A percentile compares a stretch with the other conserved stretches of the same genome.
Evolutionary conservation across 2,113 vertebrate species (phyloP).

Genomic region (Haplotaxodon microlepis): DNA sequence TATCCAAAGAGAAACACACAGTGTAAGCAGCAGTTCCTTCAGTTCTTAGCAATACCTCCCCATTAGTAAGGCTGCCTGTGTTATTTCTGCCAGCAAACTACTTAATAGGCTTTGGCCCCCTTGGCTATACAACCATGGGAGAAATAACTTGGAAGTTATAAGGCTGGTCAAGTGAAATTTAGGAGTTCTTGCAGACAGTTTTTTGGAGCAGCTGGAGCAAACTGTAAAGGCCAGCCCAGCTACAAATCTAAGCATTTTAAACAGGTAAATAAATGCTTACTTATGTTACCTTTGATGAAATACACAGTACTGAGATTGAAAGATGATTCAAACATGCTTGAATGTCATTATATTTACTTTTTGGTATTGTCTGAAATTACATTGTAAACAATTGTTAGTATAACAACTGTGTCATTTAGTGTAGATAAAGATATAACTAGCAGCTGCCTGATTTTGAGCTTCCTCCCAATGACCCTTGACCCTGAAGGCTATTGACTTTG

Average conservation of each 20-base stretch:
- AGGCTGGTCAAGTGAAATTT: conserved; percentile 27
- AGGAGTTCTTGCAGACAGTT: background rate
- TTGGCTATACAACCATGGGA: conserved; percentile 42
- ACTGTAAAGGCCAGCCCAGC: background rate
- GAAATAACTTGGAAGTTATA: conserved; percentile 27
- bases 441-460: conserved; percentile 14
- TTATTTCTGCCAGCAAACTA: conserved; percentile 46
- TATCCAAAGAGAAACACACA: conserved; percentile 55
- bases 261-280: background rate
- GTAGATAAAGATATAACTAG: conserved; percentile 2
- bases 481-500: conserved; percentile 8
- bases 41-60: conserved; percentile 19
- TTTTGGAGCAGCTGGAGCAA: background rate
- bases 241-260: background rate
- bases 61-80: conserved; percentile 24
- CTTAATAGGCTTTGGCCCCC: conserved; percentile 32
- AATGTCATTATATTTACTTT: background rate
- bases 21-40: conserved; percentile 22
- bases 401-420: background rate
- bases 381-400: background rate
- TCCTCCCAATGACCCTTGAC: conserved; percentile 42
- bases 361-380: background rate
- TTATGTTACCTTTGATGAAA: background rate
- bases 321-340: background rate
- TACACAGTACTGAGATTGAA: background rate